These are phyloP conservation scores for Bubo blakistoni DNA, from an alignment of 2,113 vertebrate species.

Conservation along the genomic window DNA sequence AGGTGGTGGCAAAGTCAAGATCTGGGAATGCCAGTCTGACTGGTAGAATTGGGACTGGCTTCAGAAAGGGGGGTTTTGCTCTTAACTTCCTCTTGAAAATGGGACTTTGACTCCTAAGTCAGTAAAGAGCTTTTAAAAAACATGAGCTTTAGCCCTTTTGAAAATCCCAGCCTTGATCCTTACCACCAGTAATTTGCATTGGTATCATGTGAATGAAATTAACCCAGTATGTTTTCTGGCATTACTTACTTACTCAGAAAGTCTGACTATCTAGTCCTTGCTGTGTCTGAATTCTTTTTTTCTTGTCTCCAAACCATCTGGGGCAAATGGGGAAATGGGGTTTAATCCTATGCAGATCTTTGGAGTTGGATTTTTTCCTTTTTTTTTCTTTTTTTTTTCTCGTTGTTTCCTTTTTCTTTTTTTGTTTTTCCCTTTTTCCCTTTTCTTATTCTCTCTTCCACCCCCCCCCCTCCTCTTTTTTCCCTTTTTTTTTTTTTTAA, in stretches of 20 bases:
- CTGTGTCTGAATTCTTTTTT: neutral
- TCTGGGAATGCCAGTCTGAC: neutral
- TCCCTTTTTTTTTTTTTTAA: neutral
- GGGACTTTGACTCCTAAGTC: neutral
- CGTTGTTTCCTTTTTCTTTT: too few species aligned
- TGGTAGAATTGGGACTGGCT: neutral
- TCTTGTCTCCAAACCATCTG: neutral
- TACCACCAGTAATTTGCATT: neutral
- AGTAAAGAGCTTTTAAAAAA: constrained; percentile 37
- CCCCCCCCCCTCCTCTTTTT: too few species aligned
- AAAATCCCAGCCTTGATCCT: constrained; percentile 16
- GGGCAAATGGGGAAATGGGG: neutral
- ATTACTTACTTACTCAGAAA: neutral
- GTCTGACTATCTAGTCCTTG: neutral
- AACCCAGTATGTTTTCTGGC: neutral
- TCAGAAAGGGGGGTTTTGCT: neutral
- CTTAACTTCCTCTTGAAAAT: constrained; percentile 32
- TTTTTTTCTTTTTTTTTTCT: accelerated
- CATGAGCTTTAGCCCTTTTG: neutral
- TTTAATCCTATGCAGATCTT: neutral
- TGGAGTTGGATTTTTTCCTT: neutral
- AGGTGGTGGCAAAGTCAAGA: neutral
- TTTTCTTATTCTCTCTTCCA: too few species aligned
- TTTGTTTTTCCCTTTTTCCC: too few species aligned
- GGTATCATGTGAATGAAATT: neutral